Evolutionary conservation across 2,888 invertebrate species (phyloP).

Genomic region (Megalurothrips usitatus): DNA sequence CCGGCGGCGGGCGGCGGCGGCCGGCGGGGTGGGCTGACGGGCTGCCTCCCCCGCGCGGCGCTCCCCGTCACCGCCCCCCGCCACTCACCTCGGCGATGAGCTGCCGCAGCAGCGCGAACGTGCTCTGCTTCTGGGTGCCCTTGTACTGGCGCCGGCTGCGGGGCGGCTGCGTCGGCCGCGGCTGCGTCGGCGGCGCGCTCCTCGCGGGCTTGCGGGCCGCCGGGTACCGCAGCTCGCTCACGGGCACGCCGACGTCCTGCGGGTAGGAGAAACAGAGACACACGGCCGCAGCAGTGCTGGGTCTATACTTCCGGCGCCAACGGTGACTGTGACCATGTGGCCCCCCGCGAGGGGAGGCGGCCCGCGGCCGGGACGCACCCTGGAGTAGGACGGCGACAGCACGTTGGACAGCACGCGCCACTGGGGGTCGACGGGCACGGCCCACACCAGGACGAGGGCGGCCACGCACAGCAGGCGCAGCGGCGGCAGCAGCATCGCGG

Average conservation of each 20-base stretch:
- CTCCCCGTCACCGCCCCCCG: not conserved
- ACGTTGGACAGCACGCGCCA: not conserved
- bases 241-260: not conserved
- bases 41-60: not conserved
- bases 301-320: too few species aligned
- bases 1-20: too few species aligned
- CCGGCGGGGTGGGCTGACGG: too few species aligned
- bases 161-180: not conserved
- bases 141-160: conserved; percentile 11
- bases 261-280: too few species aligned
- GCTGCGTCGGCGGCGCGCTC: not conserved
- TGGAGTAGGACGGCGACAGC: not conserved
- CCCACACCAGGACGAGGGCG: not conserved
- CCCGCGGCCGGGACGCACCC: not conserved
- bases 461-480: not conserved
- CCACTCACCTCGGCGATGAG: not conserved
- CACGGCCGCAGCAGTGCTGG: too few species aligned
- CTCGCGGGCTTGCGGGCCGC: not conserved
- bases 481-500: not conserved
- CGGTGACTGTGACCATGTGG: too few species aligned
- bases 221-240: conserved; percentile 8
- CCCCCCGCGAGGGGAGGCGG: too few species aligned
- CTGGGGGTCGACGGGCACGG: conserved; percentile 20
- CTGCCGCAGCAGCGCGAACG: conserved; percentile 5
- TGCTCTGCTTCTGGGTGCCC: conserved; percentile 5